A percentile compares a stretch with the other conserved stretches of the same genome.
phyloP scores from a whole-genome alignment of 2,888 invertebrate species.

The Ormyrus pomaceus region DNA sequence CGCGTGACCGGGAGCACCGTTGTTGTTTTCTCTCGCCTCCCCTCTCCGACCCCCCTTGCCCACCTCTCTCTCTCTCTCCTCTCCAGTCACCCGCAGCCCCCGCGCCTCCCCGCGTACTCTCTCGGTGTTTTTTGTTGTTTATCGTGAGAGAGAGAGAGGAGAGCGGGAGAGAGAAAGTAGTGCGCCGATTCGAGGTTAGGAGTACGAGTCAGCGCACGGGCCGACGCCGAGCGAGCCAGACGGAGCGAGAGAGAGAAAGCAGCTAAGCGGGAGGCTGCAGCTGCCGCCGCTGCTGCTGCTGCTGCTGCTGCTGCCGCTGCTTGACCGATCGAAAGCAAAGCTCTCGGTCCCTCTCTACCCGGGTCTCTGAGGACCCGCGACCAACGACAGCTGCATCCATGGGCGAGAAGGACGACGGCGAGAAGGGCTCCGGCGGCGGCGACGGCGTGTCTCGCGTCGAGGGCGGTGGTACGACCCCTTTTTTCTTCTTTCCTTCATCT shows the following conservation, averaged over 20 bases:
- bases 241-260: not conserved
- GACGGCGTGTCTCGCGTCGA: conserved; percentile 40
- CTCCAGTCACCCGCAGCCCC: not conserved
- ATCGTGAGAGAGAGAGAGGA: not conserved
- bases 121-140: not conserved
- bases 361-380: not conserved
- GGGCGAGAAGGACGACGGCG: conserved; percentile 40
- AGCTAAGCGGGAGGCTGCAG: conserved; percentile 7
- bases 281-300: not conserved
- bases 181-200: conserved; percentile 43
- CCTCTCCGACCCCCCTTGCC: not conserved
- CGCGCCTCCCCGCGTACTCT: not conserved
- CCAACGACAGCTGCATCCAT: not conserved
- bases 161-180: not conserved
- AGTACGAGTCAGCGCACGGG: conserved; percentile 3
- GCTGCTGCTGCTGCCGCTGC: not conserved
- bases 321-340: not conserved
- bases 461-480: conserved; percentile 53
- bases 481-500: conserved; percentile 30
- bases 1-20: too few species aligned
- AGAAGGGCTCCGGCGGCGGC: conserved; percentile 29
- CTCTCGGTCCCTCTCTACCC: not conserved
- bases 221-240: conserved; percentile 7
- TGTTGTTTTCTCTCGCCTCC: too few species aligned
- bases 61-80: not conserved